Conservation (phyloP, 2,888 invertebrate species). For the Platypus cylindrus region DNA sequence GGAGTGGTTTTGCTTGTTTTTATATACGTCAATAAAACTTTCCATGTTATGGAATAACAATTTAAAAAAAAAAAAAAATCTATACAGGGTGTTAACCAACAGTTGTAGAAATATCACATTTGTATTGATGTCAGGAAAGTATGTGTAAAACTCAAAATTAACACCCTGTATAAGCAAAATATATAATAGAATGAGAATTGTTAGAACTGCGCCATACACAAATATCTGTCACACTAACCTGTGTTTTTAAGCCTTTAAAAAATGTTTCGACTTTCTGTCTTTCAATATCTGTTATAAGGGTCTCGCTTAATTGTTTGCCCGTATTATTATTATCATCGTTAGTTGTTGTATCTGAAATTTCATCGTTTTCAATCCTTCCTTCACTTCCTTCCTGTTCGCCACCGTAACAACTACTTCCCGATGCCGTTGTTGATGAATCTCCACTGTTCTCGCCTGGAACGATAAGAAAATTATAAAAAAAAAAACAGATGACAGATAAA, state of each 20-base stretch:
- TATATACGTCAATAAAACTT: too few species aligned
- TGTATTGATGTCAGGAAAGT: too few species aligned
- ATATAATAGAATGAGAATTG: too few species aligned
- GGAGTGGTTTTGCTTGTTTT: too few species aligned
- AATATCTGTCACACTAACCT: slow-evolving; percentile 32
- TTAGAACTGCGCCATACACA: background rate
- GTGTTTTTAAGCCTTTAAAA: slow-evolving; percentile 64
- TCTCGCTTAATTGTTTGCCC: slow-evolving; percentile 36
- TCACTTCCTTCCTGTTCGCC: slow-evolving; percentile 44
- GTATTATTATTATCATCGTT: slow-evolving; percentile 32
- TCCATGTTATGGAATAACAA: too few species aligned
- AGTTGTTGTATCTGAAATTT: slow-evolving; percentile 23
- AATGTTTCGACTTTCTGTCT: slow-evolving; percentile 59
- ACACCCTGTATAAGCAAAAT: too few species aligned
- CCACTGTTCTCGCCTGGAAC: slow-evolving; percentile 39
- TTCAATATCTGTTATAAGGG: slow-evolving; percentile 48
- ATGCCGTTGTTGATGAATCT: slow-evolving; percentile 38
- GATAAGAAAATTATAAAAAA: too few species aligned
- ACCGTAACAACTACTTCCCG: slow-evolving; percentile 38
- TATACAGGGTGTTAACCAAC: too few species aligned
- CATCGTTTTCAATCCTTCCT: slow-evolving; percentile 39
- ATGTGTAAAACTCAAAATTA: too few species aligned
- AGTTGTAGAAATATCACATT: too few species aligned
- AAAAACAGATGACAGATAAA: too few species aligned
- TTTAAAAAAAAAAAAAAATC: too few species aligned